Conservation (phyloP, 2,797 vertebrate genomes). For the Hydrophis major region DNA sequence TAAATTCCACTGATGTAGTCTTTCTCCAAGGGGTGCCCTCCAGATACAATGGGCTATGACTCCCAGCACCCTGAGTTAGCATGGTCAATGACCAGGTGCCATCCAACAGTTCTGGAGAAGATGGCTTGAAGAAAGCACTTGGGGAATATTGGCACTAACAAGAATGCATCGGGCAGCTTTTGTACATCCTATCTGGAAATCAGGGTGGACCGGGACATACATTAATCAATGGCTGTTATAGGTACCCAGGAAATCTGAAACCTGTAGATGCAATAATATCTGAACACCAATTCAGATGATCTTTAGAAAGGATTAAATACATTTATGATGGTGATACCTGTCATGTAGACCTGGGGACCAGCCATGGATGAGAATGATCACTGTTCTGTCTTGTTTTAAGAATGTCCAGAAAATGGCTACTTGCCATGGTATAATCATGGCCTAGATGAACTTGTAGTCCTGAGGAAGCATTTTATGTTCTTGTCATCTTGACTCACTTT, state of each 20-base stretch:
- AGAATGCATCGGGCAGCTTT: neutral
- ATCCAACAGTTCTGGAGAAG: neutral
- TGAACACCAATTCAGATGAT: neutral
- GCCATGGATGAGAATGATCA: neutral
- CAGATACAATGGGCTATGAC: neutral
- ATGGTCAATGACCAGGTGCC: neutral
- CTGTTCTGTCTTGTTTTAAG: neutral
- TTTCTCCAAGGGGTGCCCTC: neutral
- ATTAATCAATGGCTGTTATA: neutral
- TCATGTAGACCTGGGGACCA: neutral
- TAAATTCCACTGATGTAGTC: neutral
- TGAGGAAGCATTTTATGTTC: neutral
- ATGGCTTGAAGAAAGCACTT: neutral
- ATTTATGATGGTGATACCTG: neutral
- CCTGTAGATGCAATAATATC: neutral
- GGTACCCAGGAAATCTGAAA: neutral
- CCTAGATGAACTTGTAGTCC: neutral
- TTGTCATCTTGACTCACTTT: neutral
- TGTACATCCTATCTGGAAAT: neutral
- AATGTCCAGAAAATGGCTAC: neutral
- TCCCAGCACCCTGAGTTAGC: neutral
- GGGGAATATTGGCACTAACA: neutral
- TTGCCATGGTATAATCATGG: neutral
- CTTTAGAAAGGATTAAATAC: neutral
- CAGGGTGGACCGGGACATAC: neutral